Evolutionary conservation across 35 echinoderm and acorn worm species (phyloP).

Genomic region (Apostichopus californicus): DNA sequence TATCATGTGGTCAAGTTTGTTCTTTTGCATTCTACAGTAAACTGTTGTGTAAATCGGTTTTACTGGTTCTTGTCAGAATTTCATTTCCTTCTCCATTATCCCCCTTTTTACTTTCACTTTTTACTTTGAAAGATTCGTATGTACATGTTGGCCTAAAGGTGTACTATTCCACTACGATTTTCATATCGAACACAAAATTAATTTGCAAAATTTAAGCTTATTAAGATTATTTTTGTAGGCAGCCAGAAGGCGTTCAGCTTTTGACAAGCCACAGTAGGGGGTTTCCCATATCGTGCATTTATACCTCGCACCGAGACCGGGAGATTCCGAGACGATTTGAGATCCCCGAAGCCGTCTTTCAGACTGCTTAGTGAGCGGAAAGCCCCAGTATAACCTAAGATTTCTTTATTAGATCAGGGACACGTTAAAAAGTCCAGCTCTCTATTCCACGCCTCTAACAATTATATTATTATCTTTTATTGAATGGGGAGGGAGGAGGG

Average conservation of each 20-base stretch:
- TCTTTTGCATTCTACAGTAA: too few species aligned
- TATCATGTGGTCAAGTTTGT: too few species aligned
- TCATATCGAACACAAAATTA: background rate
- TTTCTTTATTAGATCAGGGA: constrained; percentile 17
- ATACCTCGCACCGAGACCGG: background rate
- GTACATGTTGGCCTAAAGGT: too few species aligned
- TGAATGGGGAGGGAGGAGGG: background rate
- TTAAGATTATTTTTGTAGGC: constrained; percentile 11
- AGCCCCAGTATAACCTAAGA: background rate
- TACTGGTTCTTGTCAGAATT: too few species aligned
- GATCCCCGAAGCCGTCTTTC: background rate
- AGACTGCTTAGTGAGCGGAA: constrained; percentile 23
- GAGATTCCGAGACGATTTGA: background rate
- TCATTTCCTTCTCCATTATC: too few species aligned
- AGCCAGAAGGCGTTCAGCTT: constrained; percentile 4
- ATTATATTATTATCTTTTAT: constrained; percentile 34
- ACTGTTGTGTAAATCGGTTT: too few species aligned
- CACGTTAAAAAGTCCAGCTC: background rate
- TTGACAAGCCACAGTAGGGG: constrained; percentile 28
- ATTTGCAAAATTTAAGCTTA: constrained; percentile 41
- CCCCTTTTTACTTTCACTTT: too few species aligned
- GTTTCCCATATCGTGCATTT: constrained; percentile 6
- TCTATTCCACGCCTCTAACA: constrained; percentile 7
- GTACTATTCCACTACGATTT: too few species aligned
- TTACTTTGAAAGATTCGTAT: too few species aligned